A percentile compares a stretch with the other conserved stretches of the same genome.
Conservation (phyloP, 2,797 vertebrate genomes). For the Selene dorsalis region DNA sequence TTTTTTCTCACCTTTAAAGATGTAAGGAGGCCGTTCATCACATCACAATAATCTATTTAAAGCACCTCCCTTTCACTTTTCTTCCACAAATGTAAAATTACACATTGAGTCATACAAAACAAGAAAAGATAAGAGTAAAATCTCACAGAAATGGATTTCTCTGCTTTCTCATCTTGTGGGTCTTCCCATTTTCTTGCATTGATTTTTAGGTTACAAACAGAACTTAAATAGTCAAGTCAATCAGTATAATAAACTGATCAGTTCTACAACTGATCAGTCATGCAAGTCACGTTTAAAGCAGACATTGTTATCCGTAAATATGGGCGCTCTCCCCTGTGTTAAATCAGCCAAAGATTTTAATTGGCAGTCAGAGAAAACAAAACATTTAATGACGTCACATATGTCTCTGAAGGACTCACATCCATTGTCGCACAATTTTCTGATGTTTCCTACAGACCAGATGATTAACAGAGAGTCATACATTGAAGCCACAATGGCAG, state of each 20-base stretch:
- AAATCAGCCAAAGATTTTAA: neutral
- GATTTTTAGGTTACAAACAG: neutral
- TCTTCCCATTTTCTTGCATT: neutral
- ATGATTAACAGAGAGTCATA: neutral
- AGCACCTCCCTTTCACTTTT: neutral
- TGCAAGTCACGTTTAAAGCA: neutral
- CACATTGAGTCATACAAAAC: neutral
- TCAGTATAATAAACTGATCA: neutral
- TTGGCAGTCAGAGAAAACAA: neutral
- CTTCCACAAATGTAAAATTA: neutral
- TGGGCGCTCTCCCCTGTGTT: too few species aligned
- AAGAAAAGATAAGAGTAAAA: neutral
- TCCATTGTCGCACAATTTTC: neutral
- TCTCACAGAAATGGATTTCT: neutral
- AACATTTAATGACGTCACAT: neutral
- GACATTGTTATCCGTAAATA: neutral
- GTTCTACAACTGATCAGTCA: neutral
- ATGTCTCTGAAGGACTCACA: neutral
- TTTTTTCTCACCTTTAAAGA: neutral
- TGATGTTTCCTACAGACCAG: neutral
- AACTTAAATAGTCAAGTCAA: too few species aligned
- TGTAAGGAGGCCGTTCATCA: constrained; percentile 10
- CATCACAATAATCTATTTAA: constrained; percentile 14
- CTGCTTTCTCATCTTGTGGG: neutral
- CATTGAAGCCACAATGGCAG: neutral